Conservation (phyloP, 2,113 vertebrate species). For the Callithrix jacchus region DNA sequence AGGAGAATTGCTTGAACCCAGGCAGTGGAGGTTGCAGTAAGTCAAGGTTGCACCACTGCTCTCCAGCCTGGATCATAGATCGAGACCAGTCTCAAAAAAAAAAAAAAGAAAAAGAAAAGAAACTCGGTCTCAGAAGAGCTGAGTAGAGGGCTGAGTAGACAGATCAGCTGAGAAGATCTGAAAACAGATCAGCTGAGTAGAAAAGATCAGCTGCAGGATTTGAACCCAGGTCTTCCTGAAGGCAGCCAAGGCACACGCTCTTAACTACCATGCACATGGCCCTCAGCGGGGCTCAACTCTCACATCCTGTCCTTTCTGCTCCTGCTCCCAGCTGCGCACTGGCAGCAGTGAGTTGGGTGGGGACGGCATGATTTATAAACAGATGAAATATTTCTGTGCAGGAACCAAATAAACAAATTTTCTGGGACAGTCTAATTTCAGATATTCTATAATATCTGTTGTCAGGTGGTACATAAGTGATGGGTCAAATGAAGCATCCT, state of each 20-base stretch:
- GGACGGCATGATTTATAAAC: too few relatives aligned
- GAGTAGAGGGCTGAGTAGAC: neutral
- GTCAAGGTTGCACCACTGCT: too few relatives aligned
- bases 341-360: neutral
- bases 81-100: too few relatives aligned
- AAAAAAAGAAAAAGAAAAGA: too few relatives aligned
- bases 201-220: too few relatives aligned
- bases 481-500: neutral
- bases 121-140: neutral
- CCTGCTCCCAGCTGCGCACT: neutral
- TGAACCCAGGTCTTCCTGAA: neutral
- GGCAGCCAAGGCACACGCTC: fast-evolving
- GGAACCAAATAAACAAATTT: neutral
- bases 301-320: fast-evolving
- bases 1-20: too few relatives aligned
- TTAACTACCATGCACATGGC: fast-evolving
- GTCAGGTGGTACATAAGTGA: fast-evolving
- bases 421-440: neutral
- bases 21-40: too few relatives aligned
- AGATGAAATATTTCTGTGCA: neutral
- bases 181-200: neutral
- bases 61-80: too few relatives aligned
- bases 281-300: fast-evolving
- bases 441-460: neutral
- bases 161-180: too few relatives aligned